phyloP scores from a whole-genome alignment of 2,888 invertebrate species.

The Mimachlamys varia region DNA sequence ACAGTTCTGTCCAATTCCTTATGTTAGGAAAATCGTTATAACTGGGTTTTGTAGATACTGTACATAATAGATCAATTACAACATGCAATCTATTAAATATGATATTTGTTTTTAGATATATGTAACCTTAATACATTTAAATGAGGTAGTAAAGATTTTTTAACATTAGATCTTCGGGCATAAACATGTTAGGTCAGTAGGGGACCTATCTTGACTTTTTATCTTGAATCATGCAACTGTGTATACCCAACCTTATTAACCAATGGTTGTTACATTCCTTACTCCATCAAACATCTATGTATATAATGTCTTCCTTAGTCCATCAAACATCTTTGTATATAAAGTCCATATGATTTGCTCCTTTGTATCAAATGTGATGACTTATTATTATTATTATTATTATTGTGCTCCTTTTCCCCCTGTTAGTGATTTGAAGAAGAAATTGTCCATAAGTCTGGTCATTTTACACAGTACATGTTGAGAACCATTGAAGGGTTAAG shows the following conservation, averaged over 20 bases:
- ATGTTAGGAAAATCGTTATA: not conserved
- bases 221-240: slow-evolving; percentile 12
- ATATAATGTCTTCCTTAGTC: slow-evolving; percentile 18
- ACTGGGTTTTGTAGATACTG: not conserved
- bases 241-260: slow-evolving; percentile 34
- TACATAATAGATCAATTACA: not conserved
- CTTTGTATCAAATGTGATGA: slow-evolving; percentile 32
- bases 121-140: not conserved
- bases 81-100: slow-evolving; percentile 16
- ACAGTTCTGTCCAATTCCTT: not conserved
- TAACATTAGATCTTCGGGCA: slow-evolving; percentile 1
- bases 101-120: not conserved
- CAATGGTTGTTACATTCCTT: slow-evolving; percentile 33
- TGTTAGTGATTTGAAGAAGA: slow-evolving; percentile 4
- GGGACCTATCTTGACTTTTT: slow-evolving; percentile 36
- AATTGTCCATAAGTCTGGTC: slow-evolving; percentile 12
- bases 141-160: not conserved
- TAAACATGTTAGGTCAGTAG: slow-evolving; percentile 1
- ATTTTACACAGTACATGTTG: slow-evolving; percentile 32
- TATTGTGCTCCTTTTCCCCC: not conserved
- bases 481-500: not conserved
- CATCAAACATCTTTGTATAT: slow-evolving; percentile 24
- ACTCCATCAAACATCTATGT: slow-evolving; percentile 20
- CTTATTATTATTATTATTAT: slow-evolving; percentile 18
- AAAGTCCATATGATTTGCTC: slow-evolving; percentile 31